Evolutionary conservation across 35 echinoderm and acorn worm species (phyloP), one percentile per base, ranked within the genome.

Genomic region (Ophioderma brevispina): DNA sequence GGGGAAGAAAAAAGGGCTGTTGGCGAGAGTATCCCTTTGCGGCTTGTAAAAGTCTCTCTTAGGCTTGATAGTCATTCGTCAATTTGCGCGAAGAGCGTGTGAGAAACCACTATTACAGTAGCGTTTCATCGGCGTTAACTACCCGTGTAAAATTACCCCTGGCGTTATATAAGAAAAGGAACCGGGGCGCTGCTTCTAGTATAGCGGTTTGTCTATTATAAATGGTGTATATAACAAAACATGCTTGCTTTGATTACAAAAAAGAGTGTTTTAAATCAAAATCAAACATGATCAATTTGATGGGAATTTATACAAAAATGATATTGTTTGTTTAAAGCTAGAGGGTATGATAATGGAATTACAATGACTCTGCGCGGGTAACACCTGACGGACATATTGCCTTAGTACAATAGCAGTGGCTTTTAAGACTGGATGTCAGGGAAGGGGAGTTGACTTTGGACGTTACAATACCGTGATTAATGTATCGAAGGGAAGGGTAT

Each of bases 261-360:
- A 70, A 25, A 70, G 15, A 70, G 15, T 25, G 23, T 70, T 70
- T 70, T 70, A 70, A 70, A 70, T 25, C n/a, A 70, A 70, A 70
- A 70, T 70, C 59, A 70, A 70, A 70, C 59, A 70, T 70, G 59
- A 70, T 70, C 59, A 70, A 70, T 25, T 70, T 70, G 59, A 70
- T 70, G 59, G 59, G 59, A 70, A 70, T 70, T 70, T 70, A 70
- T 70, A 70, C 59, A 70, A 70, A 70, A 70, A 70, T 70, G 59
- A 70, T 70, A 70, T 70, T 70, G 59, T 70, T 70, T 70, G 59
- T 30, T 15, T 70, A 70, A 70, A 3, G 59, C 59, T 70, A 15
- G 1, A 25, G 59, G 59, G 59, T 46, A 2, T 70, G n/a, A 70
- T 70, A 25, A 70, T 30, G 28, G 59, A 13, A 70, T 70, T 15